Base-by-base conservation (phyloP, 2,888 invertebrate genomes). In the Dynastes hyllus region DNA sequence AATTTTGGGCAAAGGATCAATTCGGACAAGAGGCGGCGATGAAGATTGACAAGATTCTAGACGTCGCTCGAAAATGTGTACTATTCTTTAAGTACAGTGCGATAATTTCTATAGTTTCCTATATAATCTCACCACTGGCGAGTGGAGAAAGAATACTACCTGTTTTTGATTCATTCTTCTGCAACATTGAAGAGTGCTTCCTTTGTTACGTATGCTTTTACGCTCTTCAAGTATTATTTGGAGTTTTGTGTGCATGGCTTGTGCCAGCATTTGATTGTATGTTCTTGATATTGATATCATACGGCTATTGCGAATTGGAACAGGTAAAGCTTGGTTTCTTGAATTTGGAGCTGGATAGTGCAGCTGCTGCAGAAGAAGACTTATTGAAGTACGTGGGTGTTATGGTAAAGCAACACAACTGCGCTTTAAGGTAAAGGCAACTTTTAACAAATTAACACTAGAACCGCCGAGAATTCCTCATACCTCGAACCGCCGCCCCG, bases 271-370 rank as follows among this genome's bases (percentile, higher is more conserved):
- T 73, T 9, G 73, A 73, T 22, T 8, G 16, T 5, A 2, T 73
- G 5, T 73, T 73, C 27, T 40, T 73, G 0, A 58, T 29, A 5
- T 27, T 73, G 9, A n/a, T 73, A 11, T 22, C 40, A 6, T 45
- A 40, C 9, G 73, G 58, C 4, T 73, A 58, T 22, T 61, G 73
- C 27, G 73, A 73, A 40, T n/a, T 73, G 22, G 73, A 73, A 9
- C 58, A 73, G 9, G 40, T 73, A 13, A 73, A 73, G 27, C 29
- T 61, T 40, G 73, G 40, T 27, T 40, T 73, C 13, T 13, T n/a
- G 2, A 58, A 22, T 40, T 8, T 73, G 58, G 53, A 73, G 29
- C 13, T 37, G 1, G 16, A 55, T 1, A n/a, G 37, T 5, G 13
- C 13, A 16, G 27, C 22, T 51, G n/a, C n/a, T 11, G 58, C 9